Evolutionary conservation across 2,113 vertebrate species (phyloP).

Genomic region (Amphilophus citrinellus): DNA sequence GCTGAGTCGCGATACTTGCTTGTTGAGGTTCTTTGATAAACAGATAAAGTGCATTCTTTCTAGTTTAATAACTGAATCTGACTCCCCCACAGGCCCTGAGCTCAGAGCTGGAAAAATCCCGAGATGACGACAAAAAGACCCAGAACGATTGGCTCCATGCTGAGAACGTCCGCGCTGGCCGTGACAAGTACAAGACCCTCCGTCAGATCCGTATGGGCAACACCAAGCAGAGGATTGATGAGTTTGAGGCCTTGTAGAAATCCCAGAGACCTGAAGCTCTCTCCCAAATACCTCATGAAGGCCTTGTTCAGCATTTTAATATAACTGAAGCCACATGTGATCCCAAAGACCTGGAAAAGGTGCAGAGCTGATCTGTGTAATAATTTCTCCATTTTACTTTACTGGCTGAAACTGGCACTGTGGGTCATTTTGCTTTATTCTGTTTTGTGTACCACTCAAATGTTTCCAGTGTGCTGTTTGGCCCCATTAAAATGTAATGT

Average conservation of each 20-base stretch:
- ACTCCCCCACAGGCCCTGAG: constrained; percentile 84
- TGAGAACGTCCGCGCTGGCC: constrained; percentile 90
- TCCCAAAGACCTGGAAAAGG: constrained; percentile 16
- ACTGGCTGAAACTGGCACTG: constrained; percentile 18
- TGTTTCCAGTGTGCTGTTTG: constrained; percentile 25
- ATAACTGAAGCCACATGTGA: constrained; percentile 19
- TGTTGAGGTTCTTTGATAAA: no score
- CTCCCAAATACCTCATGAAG: constrained; percentile 41
- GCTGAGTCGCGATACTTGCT: no score
- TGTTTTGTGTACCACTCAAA: constrained; percentile 36
- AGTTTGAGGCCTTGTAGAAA: constrained; percentile 94
- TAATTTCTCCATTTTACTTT: constrained; percentile 10
- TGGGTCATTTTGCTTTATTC: neutral
- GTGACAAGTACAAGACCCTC: constrained; percentile 98
- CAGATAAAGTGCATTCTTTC: neutral
- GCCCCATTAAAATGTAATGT: neutral
- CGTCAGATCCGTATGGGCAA: constrained; percentile 96
- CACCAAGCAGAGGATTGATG: constrained; percentile 98
- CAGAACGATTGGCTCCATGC: constrained; percentile 91
- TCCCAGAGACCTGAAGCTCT: constrained; percentile 11
- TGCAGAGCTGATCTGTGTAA: neutral
- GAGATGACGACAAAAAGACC: constrained; percentile 88
- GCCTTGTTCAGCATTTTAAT: constrained; percentile 12
- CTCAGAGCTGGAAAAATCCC: constrained; percentile 88
- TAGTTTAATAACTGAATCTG: neutral